Evolutionary conservation across 2,888 invertebrate genomes (phyloP), one percentile per base, ranked within the genome.

Genomic region (Cephus pulcher): DNA sequence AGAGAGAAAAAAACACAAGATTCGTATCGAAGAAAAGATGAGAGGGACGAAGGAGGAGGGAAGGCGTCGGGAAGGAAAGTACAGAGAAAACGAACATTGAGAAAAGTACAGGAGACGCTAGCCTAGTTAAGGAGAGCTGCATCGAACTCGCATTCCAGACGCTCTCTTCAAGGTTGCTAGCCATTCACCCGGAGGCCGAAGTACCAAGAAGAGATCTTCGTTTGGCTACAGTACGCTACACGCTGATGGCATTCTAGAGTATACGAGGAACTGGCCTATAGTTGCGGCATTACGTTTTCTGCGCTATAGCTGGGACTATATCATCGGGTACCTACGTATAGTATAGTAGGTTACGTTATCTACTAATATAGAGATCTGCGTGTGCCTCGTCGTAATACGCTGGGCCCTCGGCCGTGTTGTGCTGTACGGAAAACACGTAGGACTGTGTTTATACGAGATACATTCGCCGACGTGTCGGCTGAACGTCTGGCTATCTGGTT

Each of bases 141-240:
- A 87, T 84, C 82, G 82, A 81, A 80, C 84, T 83, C 82, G 82
- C 88, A 88, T 88, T 88, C 87, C 88, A 84, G 84, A 85, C 86
- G 83, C 85, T 86, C 85, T 84, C 83, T 73, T 85, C 88, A 87
- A 88, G 88, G 88, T 86, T 88, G 84, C 84, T 85, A 87, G 86
- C 86, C 88, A 85, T 88, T 88, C 87, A 86, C 87, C 86, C 77
- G 87, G 87, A 88, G 88, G 86, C 84, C 86, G 84, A 84, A 84
- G 84, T 81, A 84, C 85, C 85, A 82, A 23, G 56, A 56, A 56
- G 56, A 56, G 56, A 56, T 56, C 56, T 56, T 56, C 56, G 23
- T 56, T 56, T 56, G 56, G 23, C 56, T 23, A 56, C 23, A 56
- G 56, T 56, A 23, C 23, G 23, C 23, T 56, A 9, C 23, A 56